Conservation (phyloP, 2,113 vertebrate genomes). For the Muntiacus reevesi region DNA sequence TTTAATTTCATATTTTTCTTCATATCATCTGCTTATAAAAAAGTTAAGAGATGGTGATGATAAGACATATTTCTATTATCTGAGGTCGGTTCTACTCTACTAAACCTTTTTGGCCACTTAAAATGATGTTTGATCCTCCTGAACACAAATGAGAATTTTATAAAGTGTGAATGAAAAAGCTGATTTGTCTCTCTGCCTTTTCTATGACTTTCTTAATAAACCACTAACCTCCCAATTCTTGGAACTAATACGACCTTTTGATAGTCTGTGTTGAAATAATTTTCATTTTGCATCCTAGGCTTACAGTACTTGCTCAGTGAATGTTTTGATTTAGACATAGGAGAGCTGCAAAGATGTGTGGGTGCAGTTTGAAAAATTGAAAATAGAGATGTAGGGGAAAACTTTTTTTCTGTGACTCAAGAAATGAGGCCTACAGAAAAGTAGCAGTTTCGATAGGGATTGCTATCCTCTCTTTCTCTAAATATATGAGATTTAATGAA, state of each 20-base stretch:
- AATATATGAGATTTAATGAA: background rate
- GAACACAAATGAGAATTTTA: background rate
- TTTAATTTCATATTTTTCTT: background rate
- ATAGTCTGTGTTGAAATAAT: background rate
- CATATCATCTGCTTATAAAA: background rate
- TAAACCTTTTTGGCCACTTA: background rate
- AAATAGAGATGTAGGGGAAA: background rate
- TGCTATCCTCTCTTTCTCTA: background rate
- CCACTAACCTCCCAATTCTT: background rate
- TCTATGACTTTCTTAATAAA: conserved; percentile 19
- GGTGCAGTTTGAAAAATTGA: background rate
- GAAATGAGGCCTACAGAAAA: background rate
- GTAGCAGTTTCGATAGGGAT: background rate
- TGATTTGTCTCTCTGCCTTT: background rate
- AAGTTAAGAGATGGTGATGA: background rate
- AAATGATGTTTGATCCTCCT: background rate
- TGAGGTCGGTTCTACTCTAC: background rate
- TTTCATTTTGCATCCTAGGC: background rate
- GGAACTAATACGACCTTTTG: background rate
- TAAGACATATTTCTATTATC: background rate
- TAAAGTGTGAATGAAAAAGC: background rate
- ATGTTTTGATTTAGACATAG: background rate
- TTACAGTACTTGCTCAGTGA: background rate
- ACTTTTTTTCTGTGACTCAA: background rate
- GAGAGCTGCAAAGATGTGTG: background rate